A percentile compares a stretch with the other conserved stretches of the same genome.
Conservation (phyloP, 1,140 invertebrate genomes). For the Meteorus sp. region DNA sequence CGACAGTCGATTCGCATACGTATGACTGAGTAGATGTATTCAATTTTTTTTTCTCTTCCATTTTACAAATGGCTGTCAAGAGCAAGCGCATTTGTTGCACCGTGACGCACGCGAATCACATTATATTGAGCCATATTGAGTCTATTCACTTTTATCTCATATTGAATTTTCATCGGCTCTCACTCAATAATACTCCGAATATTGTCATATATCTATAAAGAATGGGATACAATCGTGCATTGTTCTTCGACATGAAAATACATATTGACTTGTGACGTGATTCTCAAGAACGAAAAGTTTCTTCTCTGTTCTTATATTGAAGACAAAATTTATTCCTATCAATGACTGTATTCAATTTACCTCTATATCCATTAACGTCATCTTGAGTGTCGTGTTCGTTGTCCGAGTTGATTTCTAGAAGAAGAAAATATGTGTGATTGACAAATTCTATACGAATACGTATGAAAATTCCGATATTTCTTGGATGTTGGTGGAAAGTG, state of each 20-base stretch:
- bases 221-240: no score
- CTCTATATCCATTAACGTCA: conserved; percentile 47
- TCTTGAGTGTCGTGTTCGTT: conserved; percentile 34
- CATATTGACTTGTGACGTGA: no score
- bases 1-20: no score
- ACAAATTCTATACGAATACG: no score
- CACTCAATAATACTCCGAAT: not conserved
- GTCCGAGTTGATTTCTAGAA: conserved; percentile 45
- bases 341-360: conserved; percentile 32
- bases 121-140: conserved; percentile 1
- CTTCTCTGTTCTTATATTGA: no score
- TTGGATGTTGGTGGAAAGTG: no score
- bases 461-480: no score
- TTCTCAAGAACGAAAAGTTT: no score
- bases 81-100: not conserved
- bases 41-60: not conserved
- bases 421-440: conserved; percentile 26
- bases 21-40: not conserved
- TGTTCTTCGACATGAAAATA: not conserved
- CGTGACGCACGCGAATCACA: not conserved
- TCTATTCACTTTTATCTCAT: conserved; percentile 3
- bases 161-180: not conserved
- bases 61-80: no score
- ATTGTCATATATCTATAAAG: not conserved
- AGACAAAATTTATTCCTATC: no score